Conservation (phyloP, 2,113 vertebrate genomes). For the Mustela nigripes region DNA sequence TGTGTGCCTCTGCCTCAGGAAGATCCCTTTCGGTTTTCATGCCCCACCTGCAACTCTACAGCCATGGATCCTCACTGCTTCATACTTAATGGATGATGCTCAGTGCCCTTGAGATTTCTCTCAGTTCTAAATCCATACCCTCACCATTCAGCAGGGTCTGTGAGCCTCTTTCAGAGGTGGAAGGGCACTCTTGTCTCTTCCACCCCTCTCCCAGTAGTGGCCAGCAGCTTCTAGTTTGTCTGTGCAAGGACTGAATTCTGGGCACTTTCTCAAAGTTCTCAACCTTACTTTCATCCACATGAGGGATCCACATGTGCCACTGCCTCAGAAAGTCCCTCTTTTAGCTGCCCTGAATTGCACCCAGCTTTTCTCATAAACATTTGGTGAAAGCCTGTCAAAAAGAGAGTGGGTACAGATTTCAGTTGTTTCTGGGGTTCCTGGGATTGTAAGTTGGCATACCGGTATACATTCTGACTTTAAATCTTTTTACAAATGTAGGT, state of each 20-base stretch:
- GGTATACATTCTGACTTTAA: neutral
- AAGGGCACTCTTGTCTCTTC: neutral
- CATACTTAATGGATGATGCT: neutral
- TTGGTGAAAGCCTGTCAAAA: neutral
- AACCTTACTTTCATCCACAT: neutral
- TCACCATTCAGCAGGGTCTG: neutral
- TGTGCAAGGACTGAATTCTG: neutral
- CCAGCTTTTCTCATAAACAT: neutral
- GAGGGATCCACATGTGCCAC: neutral
- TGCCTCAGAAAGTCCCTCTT: neutral
- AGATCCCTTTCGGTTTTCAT: neutral
- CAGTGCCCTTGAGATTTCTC: neutral
- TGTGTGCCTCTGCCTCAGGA: neutral
- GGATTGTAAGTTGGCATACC: neutral
- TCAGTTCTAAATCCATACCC: neutral
- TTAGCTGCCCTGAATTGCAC: neutral
- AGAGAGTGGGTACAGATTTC: neutral
- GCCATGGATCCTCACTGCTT: neutral
- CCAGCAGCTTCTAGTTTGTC: neutral
- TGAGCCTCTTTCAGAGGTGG: neutral
- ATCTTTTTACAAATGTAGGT: neutral
- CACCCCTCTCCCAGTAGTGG: neutral
- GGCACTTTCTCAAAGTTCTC: neutral
- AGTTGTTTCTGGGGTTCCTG: neutral
- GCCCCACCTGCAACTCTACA: neutral